Conservation (phyloP, 2,888 invertebrate species). For the Tachystola acroxantha region DNA sequence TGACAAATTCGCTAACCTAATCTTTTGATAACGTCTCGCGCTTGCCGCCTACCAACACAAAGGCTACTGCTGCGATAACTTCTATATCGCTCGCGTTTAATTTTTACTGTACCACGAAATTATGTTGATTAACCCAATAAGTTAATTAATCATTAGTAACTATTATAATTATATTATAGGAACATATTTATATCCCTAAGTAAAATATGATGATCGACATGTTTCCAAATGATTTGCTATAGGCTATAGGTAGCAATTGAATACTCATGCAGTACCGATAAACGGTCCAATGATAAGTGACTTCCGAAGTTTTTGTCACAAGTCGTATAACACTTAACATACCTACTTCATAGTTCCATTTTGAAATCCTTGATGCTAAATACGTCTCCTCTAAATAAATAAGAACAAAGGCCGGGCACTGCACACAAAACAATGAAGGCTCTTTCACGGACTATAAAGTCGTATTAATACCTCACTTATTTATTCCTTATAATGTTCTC, state of each 20-base stretch:
- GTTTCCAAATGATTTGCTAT: too few relatives aligned
- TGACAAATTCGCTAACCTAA: constrained; percentile 68
- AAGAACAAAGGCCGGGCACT: constrained; percentile 41
- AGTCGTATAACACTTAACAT: too few relatives aligned
- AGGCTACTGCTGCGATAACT: constrained; percentile 9
- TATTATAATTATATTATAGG: too few relatives aligned
- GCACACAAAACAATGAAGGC: constrained; percentile 59
- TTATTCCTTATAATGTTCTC: constrained; percentile 74
- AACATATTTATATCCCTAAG: too few relatives aligned
- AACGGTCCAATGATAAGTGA: too few relatives aligned
- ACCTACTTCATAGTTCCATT: constrained; percentile 26
- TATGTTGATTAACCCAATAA: too few relatives aligned
- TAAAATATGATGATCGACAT: too few relatives aligned
- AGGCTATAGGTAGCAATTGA: too few relatives aligned
- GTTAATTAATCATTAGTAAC: too few relatives aligned
- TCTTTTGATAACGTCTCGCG: constrained; percentile 53
- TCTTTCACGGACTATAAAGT: constrained; percentile 73
- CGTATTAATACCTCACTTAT: constrained; percentile 70
- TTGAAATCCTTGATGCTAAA: constrained; percentile 40
- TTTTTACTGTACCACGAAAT: too few relatives aligned
- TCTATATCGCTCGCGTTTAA: not conserved
- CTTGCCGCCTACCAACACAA: constrained; percentile 19
- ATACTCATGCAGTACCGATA: too few relatives aligned
- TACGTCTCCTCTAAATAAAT: constrained; percentile 39
- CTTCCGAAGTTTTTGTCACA: too few relatives aligned